Base-by-base conservation (phyloP, 2,113 vertebrate species). In the Danionella cerebrum region DNA sequence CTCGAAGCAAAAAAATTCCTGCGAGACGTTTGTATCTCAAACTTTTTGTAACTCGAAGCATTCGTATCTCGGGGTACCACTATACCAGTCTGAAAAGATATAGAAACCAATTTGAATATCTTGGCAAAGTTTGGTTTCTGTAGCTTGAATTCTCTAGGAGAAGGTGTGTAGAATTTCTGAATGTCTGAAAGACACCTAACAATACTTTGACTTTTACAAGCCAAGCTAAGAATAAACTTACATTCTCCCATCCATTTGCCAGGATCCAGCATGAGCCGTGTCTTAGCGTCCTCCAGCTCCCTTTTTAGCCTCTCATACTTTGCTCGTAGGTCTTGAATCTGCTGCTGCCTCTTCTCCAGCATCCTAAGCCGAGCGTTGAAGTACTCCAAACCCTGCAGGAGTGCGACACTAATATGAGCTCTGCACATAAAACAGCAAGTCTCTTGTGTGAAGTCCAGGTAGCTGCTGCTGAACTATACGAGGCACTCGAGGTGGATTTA, bases 281-380 rank as follows among this genome's bases (percentile, higher is more conserved):
- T 79, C 78, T 93, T 95, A 57, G 92, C 90, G 71, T 92, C 90
- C 1, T 92, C 89, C 81, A 98, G 80, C 76, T 97, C 94, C 47
- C 70, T 82, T 35, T 86, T 89, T 65, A 98, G 80, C 27, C 68
- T 19, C 11, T 89, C 76, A 0, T 90, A 90, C 80, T 87, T 90
- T 72, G 80, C 84, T 79, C 76, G 85, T 71, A 95, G 78, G 77
- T 95, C 92, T 51, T 71, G 78, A 50, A 94, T 89, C 70, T 88
- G 76, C 80, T 94, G 93, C 83, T 91, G 91, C 24, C 89, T 84
- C 80, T 85, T 91, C 79, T 94, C 94, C 0, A 89, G 79, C 78
- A 90, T 86, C 81, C 90, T 91, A 78, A 91, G 85, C 55, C 86
- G 88, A 14, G 86, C 80, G 31, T 89, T 84, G 52, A 88, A 85